A percentile compares a stretch with the other conserved stretches of the same genome.
Evolutionary conservation across 2,888 invertebrate species (phyloP).

Genomic region (Amphipyra berbera): DNA sequence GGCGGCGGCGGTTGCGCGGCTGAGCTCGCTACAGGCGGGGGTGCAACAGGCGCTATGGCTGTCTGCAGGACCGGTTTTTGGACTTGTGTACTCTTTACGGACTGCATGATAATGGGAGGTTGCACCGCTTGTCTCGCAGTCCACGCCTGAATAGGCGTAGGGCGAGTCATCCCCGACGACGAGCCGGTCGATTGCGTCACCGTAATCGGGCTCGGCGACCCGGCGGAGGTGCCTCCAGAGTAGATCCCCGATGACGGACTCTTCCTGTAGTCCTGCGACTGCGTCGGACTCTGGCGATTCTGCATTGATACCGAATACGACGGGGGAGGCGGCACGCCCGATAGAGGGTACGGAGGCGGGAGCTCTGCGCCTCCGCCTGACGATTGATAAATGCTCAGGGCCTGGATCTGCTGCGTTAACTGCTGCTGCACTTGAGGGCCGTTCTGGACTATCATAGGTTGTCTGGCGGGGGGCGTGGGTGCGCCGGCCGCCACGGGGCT

Average conservation of each 20-base stretch:
- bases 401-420: constrained; percentile 96
- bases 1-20: constrained; percentile 92
- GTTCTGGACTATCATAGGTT: constrained; percentile 95
- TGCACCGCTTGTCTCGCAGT: constrained; percentile 96
- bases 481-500: constrained; percentile 92
- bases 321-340: constrained; percentile 93
- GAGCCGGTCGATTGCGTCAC: constrained; percentile 91
- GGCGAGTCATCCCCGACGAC: constrained; percentile 92
- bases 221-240: constrained; percentile 95
- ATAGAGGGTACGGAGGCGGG: constrained; percentile 92
- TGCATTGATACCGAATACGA: constrained; percentile 96
- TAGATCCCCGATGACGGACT: constrained; percentile 96
- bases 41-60: constrained; percentile 97
- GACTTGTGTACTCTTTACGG: constrained; percentile 98
- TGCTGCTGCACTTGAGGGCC: constrained; percentile 96
- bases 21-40: constrained; percentile 89
- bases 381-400: constrained; percentile 93
- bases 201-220: constrained; percentile 95
- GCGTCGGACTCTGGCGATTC: constrained; percentile 96
- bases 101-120: constrained; percentile 98
- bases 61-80: constrained; percentile 98
- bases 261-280: constrained; percentile 94
- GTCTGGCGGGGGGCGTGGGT: constrained; percentile 89
- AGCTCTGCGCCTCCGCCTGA: constrained; percentile 91
- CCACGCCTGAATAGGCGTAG: constrained; percentile 95